Conservation (phyloP, 2,113 vertebrate genomes). For the Brachionichthys hirsutus region DNA sequence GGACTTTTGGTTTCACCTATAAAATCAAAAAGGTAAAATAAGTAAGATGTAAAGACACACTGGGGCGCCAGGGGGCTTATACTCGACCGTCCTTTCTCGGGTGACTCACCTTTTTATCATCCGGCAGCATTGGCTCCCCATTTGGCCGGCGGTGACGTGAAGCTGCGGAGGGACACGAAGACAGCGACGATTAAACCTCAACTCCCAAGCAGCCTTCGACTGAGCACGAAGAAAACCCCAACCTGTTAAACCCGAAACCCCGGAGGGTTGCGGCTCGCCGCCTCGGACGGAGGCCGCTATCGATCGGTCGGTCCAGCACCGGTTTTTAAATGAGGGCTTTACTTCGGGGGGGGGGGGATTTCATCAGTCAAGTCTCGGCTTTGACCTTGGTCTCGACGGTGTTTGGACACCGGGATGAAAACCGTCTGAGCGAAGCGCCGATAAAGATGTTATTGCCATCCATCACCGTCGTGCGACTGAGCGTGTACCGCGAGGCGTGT, state of each 20-base stretch:
- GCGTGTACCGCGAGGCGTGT: slow-evolving; percentile 10
- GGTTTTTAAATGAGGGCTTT: slow-evolving; percentile 43
- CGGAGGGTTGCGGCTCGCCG: no score
- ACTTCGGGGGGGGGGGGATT: no score
- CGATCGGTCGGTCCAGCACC: slow-evolving; percentile 43
- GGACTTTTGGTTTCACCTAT: no score
- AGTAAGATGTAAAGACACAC: no score
- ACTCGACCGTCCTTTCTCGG: no score
- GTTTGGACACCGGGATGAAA: slow-evolving; percentile 52
- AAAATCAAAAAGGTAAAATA: no score
- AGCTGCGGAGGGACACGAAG: slow-evolving; percentile 62
- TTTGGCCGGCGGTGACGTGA: slow-evolving; percentile 80
- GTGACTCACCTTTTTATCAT: slow-evolving; percentile 94
- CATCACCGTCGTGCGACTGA: slow-evolving; percentile 49
- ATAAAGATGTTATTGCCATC: slow-evolving; percentile 66
- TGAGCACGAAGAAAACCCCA: background rate
- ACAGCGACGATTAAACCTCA: no score
- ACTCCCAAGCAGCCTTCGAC: no score
- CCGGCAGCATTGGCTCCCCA: slow-evolving; percentile 98
- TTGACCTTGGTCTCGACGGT: slow-evolving; percentile 47
- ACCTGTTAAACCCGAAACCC: no score
- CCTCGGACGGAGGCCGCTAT: slow-evolving; percentile 22
- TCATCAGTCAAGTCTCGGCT: slow-evolving; percentile 50
- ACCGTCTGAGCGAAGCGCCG: slow-evolving; percentile 45
- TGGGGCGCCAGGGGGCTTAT: no score